Base-by-base conservation (phyloP, 2,797 vertebrate genomes). In the Mormyrops attenuatus region DNA sequence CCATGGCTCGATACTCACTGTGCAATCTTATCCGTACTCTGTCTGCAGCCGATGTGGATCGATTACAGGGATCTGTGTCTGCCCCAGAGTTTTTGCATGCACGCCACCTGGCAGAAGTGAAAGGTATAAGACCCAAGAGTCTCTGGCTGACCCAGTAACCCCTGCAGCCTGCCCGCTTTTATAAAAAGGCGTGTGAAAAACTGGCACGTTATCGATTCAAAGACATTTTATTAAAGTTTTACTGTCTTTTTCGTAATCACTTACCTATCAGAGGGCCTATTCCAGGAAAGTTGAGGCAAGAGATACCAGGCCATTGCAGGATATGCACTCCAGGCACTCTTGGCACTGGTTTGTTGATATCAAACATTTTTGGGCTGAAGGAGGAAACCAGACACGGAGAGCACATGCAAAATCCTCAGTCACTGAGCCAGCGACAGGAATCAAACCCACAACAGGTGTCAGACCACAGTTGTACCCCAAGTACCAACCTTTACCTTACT, bases 21-120 rank as follows among this genome's bases (percentile, higher is more conserved):
- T 88, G 87, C 60, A 88, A 88, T 66, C 87, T 49, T 47, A 88
- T 88, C 57, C 60, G 44, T 15, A n/a, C 57, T 47, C 87, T 49
- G 60, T 88, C 34, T 69, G 57, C 60, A 88, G 87, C 57, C n/a
- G n/a, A 85, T 44, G 85, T 66, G 85, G 85, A 52, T 87, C 63
- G 22, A 49, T 89, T 89, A 87, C 34, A 34, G 22, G 47, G 88
- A 86, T 87, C 85, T 63, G 53, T 84, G 66, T 89, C 55, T 49
- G 7, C 15, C 26, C 26, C 63, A 47, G 11, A 57, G 53, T 9
- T 22, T 80, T 17, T 84, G 55, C 26, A 82, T 22, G 88, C 89
- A 22, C 49, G 85, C 80, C 85, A 88, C 85, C 69, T 89, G 73
- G 88, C 90, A 82, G 26, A 66, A 22, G 38, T 44, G 63, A n/a